Percentiles rank a stretch among this genome's conserved stretches.
These are phyloP conservation scores for Rhinichthys osculus DNA, from an alignment of 2,797 vertebrate genomes.

Conservation along the genomic window DNA sequence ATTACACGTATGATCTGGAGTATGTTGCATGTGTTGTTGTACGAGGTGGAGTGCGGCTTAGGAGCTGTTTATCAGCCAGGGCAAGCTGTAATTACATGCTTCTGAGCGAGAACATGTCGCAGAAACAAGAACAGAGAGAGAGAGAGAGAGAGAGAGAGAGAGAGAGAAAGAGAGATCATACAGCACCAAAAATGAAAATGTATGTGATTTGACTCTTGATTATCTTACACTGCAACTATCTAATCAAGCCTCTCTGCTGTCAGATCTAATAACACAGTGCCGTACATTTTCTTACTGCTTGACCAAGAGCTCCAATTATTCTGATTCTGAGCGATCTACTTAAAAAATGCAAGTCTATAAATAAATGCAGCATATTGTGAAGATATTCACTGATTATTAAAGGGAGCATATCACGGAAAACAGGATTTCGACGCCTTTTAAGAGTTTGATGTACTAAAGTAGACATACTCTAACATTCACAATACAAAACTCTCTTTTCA, in stretches of 20 bases:
- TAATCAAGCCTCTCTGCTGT: constrained; percentile 56
- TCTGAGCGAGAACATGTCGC: constrained; percentile 48
- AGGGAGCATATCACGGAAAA: constrained; percentile 18
- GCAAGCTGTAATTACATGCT: constrained; percentile 59
- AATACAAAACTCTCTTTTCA: background rate
- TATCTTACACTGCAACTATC: constrained; percentile 57
- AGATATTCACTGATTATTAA: constrained; percentile 37
- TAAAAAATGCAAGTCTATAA: constrained; percentile 36
- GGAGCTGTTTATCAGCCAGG: constrained; percentile 63
- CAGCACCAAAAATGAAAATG: constrained; percentile 57
- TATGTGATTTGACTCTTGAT: constrained; percentile 59
- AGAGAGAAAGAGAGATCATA: constrained; percentile 40
- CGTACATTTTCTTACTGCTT: constrained; percentile 32
- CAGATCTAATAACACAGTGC: constrained; percentile 58
- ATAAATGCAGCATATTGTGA: constrained; percentile 36
- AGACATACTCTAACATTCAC: background rate
- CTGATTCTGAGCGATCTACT: constrained; percentile 43
- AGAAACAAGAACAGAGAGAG: constrained; percentile 45
- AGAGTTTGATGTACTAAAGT: constrained; percentile 3
- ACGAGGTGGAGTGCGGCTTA: constrained; percentile 58
- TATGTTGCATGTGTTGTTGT: constrained; percentile 61
- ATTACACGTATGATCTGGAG: constrained; percentile 64
- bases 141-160: constrained; percentile 39
- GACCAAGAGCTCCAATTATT: constrained; percentile 58
- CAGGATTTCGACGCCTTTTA: constrained; percentile 13